Evolutionary conservation across 2,888 invertebrate species (phyloP).

Genomic region (Geotrupes spiniger): DNA sequence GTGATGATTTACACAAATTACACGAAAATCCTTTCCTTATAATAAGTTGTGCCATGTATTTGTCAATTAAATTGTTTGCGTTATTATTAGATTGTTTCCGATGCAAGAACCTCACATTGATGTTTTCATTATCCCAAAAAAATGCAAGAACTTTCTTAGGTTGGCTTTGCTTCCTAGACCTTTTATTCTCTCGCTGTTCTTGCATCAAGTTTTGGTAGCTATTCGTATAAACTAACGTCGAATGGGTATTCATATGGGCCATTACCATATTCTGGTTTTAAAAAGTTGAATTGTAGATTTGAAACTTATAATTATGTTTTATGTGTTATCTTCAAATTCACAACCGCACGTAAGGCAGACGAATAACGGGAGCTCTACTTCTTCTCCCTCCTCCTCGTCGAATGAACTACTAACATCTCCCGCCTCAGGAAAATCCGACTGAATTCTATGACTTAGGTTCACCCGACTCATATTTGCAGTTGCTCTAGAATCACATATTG

Average conservation of each 20-base stretch:
- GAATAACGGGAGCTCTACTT: conserved; percentile 51
- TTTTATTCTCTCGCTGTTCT: conserved; percentile 31
- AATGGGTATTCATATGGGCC: conserved; percentile 52
- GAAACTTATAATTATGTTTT: conserved; percentile 49
- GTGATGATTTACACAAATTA: conserved; percentile 43
- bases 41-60: conserved; percentile 46
- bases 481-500: conserved; percentile 49
- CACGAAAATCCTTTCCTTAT: conserved; percentile 44
- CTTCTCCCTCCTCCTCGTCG: conserved; percentile 46
- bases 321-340: conserved; percentile 54
- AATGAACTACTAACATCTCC: conserved; percentile 53
- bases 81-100: conserved; percentile 34
- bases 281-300: conserved; percentile 50
- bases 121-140: conserved; percentile 44
- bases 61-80: conserved; percentile 40
- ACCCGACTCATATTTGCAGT: conserved; percentile 48
- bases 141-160: conserved; percentile 52
- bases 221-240: conserved; percentile 43
- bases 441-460: conserved; percentile 44
- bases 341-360: conserved; percentile 56
- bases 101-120: conserved; percentile 38
- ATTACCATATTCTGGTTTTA: conserved; percentile 51
- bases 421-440: conserved; percentile 64
- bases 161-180: conserved; percentile 53
- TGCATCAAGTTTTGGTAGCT: conserved; percentile 37